Percentiles rank a stretch among this genome's conserved stretches.
phyloP scores from a whole-genome alignment of 2,797 vertebrate species.

The Trichosurus vulpecula region DNA sequence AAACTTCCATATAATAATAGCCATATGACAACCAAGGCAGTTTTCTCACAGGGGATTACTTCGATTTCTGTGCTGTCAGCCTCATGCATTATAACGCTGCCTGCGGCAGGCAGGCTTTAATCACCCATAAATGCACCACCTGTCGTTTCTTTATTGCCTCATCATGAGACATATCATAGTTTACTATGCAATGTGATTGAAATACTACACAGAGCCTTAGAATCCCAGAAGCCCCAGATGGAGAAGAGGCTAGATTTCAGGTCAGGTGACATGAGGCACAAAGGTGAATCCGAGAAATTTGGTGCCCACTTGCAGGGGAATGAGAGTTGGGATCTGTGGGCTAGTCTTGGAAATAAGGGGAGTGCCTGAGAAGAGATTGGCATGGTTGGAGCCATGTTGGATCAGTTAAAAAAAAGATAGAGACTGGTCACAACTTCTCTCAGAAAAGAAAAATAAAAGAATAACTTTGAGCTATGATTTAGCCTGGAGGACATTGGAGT shows the following conservation, averaged over 20 bases:
- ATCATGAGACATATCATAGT: constrained; percentile 57
- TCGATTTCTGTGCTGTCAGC: constrained; percentile 30
- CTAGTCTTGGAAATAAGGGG: background rate
- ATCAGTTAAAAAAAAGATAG: background rate
- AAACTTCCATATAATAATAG: constrained; percentile 11
- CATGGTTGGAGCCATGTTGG: background rate
- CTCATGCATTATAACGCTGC: constrained; percentile 6
- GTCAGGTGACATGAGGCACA: background rate
- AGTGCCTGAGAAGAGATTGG: background rate
- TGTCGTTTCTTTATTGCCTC: constrained; percentile 54
- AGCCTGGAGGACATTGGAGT: background rate
- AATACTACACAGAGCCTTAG: constrained; percentile 30
- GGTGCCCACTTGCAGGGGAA: background rate
- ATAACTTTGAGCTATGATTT: background rate
- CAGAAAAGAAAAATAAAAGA: background rate
- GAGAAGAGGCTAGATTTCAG: constrained; percentile 32
- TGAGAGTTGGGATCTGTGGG: background rate
- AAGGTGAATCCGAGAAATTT: background rate
- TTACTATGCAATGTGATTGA: constrained; percentile 50
- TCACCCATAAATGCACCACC: constrained; percentile 64
- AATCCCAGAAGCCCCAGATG: constrained; percentile 23
- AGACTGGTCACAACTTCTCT: background rate
- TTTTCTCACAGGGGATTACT: constrained; percentile 9
- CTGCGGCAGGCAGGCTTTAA: constrained; percentile 59
- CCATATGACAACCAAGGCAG: constrained; percentile 3